A percentile compares a stretch with the other conserved stretches of the same genome.
phyloP scores from a whole-genome alignment of 2,888 invertebrate genomes.

The Unio delphinus region DNA sequence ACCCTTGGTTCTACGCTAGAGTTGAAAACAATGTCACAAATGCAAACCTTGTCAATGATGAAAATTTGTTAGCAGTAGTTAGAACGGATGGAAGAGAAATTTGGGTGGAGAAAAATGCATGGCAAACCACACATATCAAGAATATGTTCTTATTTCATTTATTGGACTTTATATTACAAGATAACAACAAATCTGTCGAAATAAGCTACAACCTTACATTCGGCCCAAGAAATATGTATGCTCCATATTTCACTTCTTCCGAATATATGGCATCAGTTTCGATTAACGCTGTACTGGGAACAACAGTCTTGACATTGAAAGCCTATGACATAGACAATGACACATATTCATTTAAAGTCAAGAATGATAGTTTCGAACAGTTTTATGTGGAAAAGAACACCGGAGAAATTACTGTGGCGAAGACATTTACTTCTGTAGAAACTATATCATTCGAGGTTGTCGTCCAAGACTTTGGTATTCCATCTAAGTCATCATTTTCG shows the following conservation, averaged over 20 bases:
- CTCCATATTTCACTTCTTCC: conserved; percentile 17
- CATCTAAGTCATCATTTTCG: conserved; percentile 4
- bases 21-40: conserved; percentile 22
- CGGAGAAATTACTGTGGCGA: conserved; percentile 3
- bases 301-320: conserved; percentile 4
- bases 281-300: background rate
- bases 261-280: conserved; percentile 1
- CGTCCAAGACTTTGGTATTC: conserved; percentile 17
- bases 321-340: conserved; percentile 17
- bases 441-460: conserved; percentile 3
- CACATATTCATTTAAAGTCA: conserved; percentile 1
- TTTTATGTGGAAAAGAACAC: conserved; percentile 6
- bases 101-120: conserved; percentile 24
- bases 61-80: conserved; percentile 10
- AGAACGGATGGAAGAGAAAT: conserved; percentile 13
- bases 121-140: conserved; percentile 29
- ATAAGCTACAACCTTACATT: conserved; percentile 17
- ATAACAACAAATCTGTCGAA: background rate
- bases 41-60: background rate
- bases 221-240: conserved; percentile 21
- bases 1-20: conserved; percentile 21
- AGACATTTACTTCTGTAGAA: background rate
- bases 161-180: conserved; percentile 13
- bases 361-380: background rate
- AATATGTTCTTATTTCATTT: conserved; percentile 25